Conservation (phyloP, 2,888 invertebrate species). For the Machimus rusticus region DNA sequence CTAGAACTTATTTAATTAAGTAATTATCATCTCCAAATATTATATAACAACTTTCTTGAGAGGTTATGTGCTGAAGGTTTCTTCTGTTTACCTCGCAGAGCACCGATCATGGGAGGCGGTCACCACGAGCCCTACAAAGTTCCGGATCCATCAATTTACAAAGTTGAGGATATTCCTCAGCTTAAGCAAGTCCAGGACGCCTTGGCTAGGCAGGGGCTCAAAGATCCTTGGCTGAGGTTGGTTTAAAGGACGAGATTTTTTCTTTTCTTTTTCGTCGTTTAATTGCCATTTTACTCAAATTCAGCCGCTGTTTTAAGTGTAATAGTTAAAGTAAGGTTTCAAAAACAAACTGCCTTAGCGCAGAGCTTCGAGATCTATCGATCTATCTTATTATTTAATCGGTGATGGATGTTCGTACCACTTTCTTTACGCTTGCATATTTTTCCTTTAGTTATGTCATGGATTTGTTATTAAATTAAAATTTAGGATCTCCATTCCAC, state of each 20-base stretch:
- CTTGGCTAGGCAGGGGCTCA: constrained; percentile 75
- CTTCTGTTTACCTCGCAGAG: neutral
- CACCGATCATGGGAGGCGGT: constrained; percentile 27
- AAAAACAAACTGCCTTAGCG: too few relatives aligned
- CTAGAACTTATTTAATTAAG: neutral
- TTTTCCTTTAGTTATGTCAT: too few relatives aligned
- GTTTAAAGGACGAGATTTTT: neutral
- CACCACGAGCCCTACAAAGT: constrained; percentile 70
- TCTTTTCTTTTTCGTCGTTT: neutral
- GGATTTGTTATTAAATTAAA: too few relatives aligned
- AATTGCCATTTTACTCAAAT: neutral
- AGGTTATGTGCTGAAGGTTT: neutral
- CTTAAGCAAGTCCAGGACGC: constrained; percentile 71
- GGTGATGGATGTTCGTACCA: too few relatives aligned
- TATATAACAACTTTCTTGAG: neutral
- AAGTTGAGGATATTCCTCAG: constrained; percentile 73
- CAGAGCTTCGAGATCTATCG: too few relatives aligned
- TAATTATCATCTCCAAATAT: neutral
- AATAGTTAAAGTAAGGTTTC: too few relatives aligned
- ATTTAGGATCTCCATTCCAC: too few relatives aligned
- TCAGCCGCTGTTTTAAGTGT: too few relatives aligned
- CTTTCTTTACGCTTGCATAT: too few relatives aligned
- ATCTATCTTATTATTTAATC: too few relatives aligned
- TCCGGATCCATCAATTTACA: constrained; percentile 77
- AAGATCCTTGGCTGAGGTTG: constrained; percentile 87